Evolutionary conservation across 35 echinoderm and acorn worm species (phyloP), one percentile per base, ranked within the genome.

Genomic region (Anneissia japonica): DNA sequence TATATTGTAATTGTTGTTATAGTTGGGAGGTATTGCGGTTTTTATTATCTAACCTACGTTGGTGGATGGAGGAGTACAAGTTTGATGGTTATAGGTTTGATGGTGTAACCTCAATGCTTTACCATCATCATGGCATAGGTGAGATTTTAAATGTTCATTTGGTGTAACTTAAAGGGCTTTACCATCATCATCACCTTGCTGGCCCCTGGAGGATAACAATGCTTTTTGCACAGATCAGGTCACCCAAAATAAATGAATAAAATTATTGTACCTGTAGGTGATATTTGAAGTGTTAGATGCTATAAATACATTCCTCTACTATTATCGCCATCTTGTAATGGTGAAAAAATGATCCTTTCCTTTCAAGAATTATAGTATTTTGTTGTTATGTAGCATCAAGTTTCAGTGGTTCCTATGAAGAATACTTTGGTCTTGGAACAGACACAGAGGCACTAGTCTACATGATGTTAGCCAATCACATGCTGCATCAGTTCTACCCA

Each of bases 101-200:
- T 77, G 95, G 95, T 41, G 95, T 98, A 0, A 98, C 88, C 5
- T 98, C 95, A 31, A 98, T 98, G 95, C 82, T 98, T 6, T 98
- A 98, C 82, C 95, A 98, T 36, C 95, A 98, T 64, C 95, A 98
- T 91, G 95, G 95, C 30, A 91, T 98, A 88, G 95, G 91, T 97
- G 84, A 85, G 90, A 34, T 83, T 46, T 12, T 11, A 23, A 32
- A 9, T 12, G 55, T 36, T 81, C n/a, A 26, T 36, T 6, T n/a
- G n/a, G n/a, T n/a, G n/a, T n/a, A n/a, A n/a, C n/a, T n/a, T n/a
- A n/a, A n/a, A n/a, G n/a, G n/a, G n/a, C n/a, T n/a, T n/a, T n/a
- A n/a, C n/a, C n/a, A n/a, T n/a, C n/a, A n/a, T n/a, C n/a, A n/a
- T n/a, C n/a, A n/a, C n/a, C n/a, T n/a, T n/a, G n/a, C n/a, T n/a